Evolutionary conservation across 2,888 invertebrate genomes (phyloP).

Genomic region (Volucella bombylans): DNA sequence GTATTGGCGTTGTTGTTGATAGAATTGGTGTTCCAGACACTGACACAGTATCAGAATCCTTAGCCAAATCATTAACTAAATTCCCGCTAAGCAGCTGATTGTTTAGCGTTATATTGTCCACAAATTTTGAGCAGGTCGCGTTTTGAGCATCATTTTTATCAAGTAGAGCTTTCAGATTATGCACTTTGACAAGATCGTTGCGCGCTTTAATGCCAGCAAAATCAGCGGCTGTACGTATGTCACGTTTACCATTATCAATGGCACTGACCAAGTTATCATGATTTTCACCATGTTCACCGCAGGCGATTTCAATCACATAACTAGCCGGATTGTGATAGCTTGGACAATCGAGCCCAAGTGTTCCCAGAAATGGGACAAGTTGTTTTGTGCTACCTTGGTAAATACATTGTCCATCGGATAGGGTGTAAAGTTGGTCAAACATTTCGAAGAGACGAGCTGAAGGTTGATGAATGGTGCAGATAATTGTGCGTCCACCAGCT

Average conservation of each 20-base stretch:
- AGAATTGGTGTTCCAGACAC: slow-evolving; percentile 7
- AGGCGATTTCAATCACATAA: slow-evolving; percentile 97
- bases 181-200: slow-evolving; percentile 84
- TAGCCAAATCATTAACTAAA: slow-evolving; percentile 86
- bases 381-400: slow-evolving; percentile 95
- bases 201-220: slow-evolving; percentile 85
- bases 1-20: too few species aligned
- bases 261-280: slow-evolving; percentile 92
- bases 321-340: slow-evolving; percentile 98
- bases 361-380: slow-evolving; percentile 91
- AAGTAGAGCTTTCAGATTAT: slow-evolving; percentile 82
- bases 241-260: slow-evolving; percentile 91
- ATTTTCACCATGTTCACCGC: slow-evolving; percentile 97
- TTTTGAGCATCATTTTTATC: slow-evolving; percentile 84
- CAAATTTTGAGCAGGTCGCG: slow-evolving; percentile 79
- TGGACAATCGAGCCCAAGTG: slow-evolving; percentile 93
- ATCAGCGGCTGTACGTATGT: slow-evolving; percentile 89
- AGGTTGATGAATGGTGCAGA: slow-evolving; percentile 96
- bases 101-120: slow-evolving; percentile 79
- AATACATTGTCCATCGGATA: slow-evolving; percentile 97
- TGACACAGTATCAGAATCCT: slow-evolving; percentile 76
- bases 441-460: slow-evolving; percentile 98
- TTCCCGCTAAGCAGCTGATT: slow-evolving; percentile 83
- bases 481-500: slow-evolving; percentile 94
- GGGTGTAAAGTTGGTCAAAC: slow-evolving; percentile 96